phyloP scores from a whole-genome alignment of 2,797 vertebrate species.

The Pangasius larnaudii region DNA sequence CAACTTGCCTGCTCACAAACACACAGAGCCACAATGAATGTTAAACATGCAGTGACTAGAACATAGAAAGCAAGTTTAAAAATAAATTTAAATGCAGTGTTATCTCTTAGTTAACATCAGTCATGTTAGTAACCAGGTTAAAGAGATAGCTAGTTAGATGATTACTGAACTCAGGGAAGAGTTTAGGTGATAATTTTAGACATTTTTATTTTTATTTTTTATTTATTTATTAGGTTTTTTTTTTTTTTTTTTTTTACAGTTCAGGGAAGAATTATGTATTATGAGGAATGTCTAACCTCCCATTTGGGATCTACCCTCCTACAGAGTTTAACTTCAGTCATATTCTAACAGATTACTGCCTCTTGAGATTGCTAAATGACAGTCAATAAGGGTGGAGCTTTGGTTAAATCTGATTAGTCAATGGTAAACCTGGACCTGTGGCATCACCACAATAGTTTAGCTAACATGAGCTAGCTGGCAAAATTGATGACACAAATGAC shows the following conservation, averaged over 20 bases:
- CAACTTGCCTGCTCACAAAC: conserved; percentile 70
- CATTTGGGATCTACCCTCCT: not conserved
- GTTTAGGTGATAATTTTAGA: not conserved
- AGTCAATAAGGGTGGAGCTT: not conserved
- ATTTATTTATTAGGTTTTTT: not conserved
- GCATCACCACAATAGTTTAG: not conserved
- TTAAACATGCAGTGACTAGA: conserved; percentile 9
- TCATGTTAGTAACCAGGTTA: not conserved
- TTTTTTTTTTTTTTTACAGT: not conserved
- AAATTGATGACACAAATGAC: not conserved
- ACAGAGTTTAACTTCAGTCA: not conserved
- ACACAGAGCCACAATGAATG: not conserved
- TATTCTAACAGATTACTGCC: not conserved
- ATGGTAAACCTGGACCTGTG: not conserved
- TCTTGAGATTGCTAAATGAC: not conserved
- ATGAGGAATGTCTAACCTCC: not conserved
- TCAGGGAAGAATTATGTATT: not conserved
- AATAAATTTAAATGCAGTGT: not conserved
- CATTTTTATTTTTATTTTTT: too few relatives aligned
- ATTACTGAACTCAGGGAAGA: not conserved
- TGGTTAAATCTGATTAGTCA: not conserved
- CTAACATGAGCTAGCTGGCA: not conserved
- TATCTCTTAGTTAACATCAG: not conserved
- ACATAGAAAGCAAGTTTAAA: not conserved
- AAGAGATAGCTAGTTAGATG: not conserved